Evolutionary conservation across 2,888 invertebrate genomes (phyloP).

Genomic region (Drosophila meridiana): DNA sequence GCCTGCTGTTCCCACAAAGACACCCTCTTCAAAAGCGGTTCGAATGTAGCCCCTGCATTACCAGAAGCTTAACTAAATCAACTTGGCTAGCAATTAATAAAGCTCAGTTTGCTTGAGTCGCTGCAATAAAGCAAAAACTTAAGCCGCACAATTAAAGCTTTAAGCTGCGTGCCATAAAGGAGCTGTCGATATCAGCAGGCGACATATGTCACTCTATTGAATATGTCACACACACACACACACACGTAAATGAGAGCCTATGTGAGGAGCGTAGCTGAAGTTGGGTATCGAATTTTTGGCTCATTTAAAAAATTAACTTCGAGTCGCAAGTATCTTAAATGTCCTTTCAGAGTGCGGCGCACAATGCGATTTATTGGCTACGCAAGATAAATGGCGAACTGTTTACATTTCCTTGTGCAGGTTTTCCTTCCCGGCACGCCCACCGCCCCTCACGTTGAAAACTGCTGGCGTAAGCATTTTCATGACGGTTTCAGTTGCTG

Average conservation of each 20-base stretch:
- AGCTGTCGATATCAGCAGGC: slow-evolving; percentile 48
- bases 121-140: slow-evolving; percentile 71
- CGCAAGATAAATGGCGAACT: slow-evolving; percentile 78
- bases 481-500: slow-evolving; percentile 62
- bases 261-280: slow-evolving; percentile 35
- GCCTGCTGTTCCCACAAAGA: slow-evolving; percentile 2
- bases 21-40: slow-evolving; percentile 47
- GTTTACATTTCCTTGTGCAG: slow-evolving; percentile 73
- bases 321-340: slow-evolving; percentile 51
- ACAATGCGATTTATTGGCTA: slow-evolving; percentile 76
- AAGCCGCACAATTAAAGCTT: slow-evolving; percentile 74
- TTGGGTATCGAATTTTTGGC: slow-evolving; percentile 51
- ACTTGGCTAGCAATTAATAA: slow-evolving; percentile 68
- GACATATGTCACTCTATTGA: slow-evolving; percentile 56
- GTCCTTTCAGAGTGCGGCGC: slow-evolving; percentile 42
- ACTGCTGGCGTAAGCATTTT: slow-evolving; percentile 75
- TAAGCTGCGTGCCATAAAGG: slow-evolving; percentile 28
- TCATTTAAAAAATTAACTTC: slow-evolving; percentile 77
- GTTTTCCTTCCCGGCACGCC: slow-evolving; percentile 16
- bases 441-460: slow-evolving; percentile 36
- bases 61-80: slow-evolving; percentile 22
- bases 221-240: slow-evolving; percentile 27
- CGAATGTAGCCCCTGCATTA: slow-evolving; percentile 11
- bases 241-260: slow-evolving; percentile 27
- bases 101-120: slow-evolving; percentile 67